Evolutionary conservation across 1,140 invertebrate genomes (phyloP), one percentile per base, ranked within the genome.

Genomic region (Drosophila ironensis): DNA sequence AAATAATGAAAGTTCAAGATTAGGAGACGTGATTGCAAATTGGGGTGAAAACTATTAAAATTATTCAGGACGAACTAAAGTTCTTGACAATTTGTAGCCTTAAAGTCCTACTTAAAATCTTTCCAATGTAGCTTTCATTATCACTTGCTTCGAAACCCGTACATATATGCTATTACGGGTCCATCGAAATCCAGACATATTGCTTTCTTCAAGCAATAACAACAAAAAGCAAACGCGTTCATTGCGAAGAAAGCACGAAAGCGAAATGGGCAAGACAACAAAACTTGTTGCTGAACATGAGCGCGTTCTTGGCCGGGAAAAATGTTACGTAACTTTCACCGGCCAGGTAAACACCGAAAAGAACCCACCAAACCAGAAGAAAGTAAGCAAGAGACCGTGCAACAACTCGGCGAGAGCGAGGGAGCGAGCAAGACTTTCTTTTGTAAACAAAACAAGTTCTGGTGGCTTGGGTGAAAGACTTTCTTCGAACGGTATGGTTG

Each of bases 291-390:
- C 69, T 84, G 80, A 86, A 86, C 80, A 86, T 86, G 80, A 86
- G 80, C 80, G 69, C 71, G 71, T 86, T 84, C 80, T 84, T 72
- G 56, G 68, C 56, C 56, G 30, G 37, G 52, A 47, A 48, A 66
- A 63, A 73, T 76, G 75, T 78, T 82, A 82, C 69, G 78, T 84
- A 82, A 82, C 77, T 82, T 82, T 82, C 77, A 70, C 78, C 77
- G 53, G 37, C 12, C 40, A 52, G 60, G 50, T 64, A 75, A 67
- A 68, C 56, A 77, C 8, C 4, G 4, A 16, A 4, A n/a, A 12
- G 59, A 64, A 12, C 17, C 22, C 4, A 59, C 16, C 61, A 61
- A 68, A 35, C 46, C 20, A 44, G 70, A 74, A 86, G 78, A 77
- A 86, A 82, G 73, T 73, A 82, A 76, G 72, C 53, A 71, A 69